Evolutionary conservation across 2,113 vertebrate genomes (phyloP).

Genomic region (Ameiurus melas): DNA sequence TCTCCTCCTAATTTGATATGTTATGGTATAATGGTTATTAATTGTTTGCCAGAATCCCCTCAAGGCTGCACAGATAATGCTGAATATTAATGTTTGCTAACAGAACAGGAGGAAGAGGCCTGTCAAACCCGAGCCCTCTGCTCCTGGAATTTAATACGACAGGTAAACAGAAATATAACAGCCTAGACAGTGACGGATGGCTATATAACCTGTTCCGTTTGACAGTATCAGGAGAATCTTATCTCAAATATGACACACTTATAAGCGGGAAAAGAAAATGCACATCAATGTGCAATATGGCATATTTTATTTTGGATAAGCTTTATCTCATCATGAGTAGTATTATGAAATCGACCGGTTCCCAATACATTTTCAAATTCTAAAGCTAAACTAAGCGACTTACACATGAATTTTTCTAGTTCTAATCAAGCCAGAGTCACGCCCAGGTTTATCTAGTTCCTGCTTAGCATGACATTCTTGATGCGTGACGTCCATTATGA

Average conservation of each 20-base stretch:
- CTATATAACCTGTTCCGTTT: slow-evolving; percentile 14
- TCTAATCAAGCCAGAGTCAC: slow-evolving; percentile 1
- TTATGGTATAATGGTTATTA: slow-evolving; percentile 50
- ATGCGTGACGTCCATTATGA: background rate
- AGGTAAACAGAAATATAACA: slow-evolving; percentile 13
- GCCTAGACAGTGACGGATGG: slow-evolving; percentile 17
- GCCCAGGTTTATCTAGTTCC: background rate
- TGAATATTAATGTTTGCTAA: slow-evolving; percentile 45
- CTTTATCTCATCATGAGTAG: slow-evolving; percentile 8
- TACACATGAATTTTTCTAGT: background rate
- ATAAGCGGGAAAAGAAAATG: background rate
- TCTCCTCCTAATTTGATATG: slow-evolving; percentile 45
- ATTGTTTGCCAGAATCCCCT: slow-evolving; percentile 42
- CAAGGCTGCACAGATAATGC: slow-evolving; percentile 22
- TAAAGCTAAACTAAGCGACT: background rate
- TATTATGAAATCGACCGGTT: background rate
- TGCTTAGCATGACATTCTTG: background rate
- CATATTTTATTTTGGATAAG: background rate
- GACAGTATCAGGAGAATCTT: background rate
- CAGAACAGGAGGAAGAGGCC: slow-evolving; percentile 11
- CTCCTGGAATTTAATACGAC: slow-evolving; percentile 20
- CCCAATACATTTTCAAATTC: background rate
- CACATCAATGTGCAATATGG: background rate
- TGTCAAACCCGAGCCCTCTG: slow-evolving; percentile 5
- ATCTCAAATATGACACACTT: slow-evolving; percentile 1